Percentiles rank a stretch among this genome's conserved stretches.
These are phyloP conservation scores for Spongilla lacustris DNA, from an alignment of 37 sponge, comb jelly and placozoan genomes.

Conservation along the genomic window DNA sequence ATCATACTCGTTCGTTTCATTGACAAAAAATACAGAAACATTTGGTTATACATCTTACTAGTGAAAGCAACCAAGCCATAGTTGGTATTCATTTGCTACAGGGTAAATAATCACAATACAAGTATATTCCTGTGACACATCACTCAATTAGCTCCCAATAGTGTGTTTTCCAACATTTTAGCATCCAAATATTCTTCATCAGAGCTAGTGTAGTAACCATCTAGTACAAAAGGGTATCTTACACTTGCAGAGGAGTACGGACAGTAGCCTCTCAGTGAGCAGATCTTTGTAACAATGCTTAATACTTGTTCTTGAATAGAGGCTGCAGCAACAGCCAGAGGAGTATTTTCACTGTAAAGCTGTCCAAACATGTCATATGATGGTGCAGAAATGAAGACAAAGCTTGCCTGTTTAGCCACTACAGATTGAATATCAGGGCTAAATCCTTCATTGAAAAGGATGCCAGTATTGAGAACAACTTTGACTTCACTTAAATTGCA, in stretches of 20 bases:
- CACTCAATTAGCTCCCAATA: not conserved
- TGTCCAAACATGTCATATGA: constrained; percentile 30
- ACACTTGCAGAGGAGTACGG: constrained; percentile 7
- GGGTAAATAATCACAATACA: too few species aligned
- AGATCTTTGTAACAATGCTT: constrained; percentile 7
- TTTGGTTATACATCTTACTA: too few species aligned
- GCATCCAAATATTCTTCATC: constrained; percentile 32
- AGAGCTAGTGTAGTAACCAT: constrained; percentile 6
- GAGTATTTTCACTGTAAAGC: constrained; percentile 19
- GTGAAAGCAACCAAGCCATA: too few species aligned
- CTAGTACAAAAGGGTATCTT: constrained; percentile 35
- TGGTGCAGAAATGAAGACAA: constrained; percentile 50
- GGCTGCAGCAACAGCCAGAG: constrained; percentile 2
- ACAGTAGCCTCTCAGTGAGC: constrained; percentile 26
- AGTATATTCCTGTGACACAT: too few species aligned
- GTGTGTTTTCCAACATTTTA: constrained; percentile 11
- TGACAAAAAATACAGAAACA: too few species aligned
- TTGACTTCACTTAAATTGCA: constrained; percentile 8
- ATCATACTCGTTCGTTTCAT: too few species aligned
- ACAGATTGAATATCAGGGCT: constrained; percentile 14
- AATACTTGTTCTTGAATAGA: not conserved
- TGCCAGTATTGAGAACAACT: constrained; percentile 23
- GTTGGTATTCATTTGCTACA: too few species aligned
- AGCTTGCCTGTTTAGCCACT: not conserved
- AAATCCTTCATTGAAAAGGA: constrained; percentile 11